Evolutionary conservation across 2,888 invertebrate species (phyloP).

Genomic region (Drosophila diplacantha): DNA sequence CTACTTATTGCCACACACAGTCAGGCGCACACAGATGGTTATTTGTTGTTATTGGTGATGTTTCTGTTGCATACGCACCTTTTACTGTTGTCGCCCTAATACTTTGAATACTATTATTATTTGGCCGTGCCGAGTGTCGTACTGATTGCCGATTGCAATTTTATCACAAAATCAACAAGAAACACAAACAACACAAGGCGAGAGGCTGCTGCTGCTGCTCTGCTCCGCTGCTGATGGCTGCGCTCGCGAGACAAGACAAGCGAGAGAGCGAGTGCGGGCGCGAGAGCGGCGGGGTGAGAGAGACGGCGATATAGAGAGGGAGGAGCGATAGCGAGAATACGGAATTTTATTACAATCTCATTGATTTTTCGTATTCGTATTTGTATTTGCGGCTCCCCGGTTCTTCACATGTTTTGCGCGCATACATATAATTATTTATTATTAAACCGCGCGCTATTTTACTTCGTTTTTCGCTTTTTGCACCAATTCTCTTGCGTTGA

Average conservation of each 20-base stretch:
- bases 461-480: constrained; percentile 55
- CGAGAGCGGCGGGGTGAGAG: constrained; percentile 36
- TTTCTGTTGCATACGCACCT: constrained; percentile 59
- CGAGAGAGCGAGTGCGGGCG: constrained; percentile 31
- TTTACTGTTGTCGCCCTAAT: constrained; percentile 45
- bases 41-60: constrained; percentile 29
- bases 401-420: constrained; percentile 65
- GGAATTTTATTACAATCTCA: constrained; percentile 71
- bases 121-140: constrained; percentile 36
- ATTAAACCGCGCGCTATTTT: constrained; percentile 66
- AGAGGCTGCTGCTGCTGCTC: constrained; percentile 41
- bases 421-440: constrained; percentile 71
- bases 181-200: constrained; percentile 43
- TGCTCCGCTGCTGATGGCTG: constrained; percentile 31
- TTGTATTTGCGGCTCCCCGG: constrained; percentile 55
- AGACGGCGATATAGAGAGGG: constrained; percentile 35
- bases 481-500: constrained; percentile 61
- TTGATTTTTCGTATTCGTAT: constrained; percentile 67
- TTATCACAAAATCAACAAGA: constrained; percentile 72
- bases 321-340: constrained; percentile 63
- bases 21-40: constrained; percentile 30
- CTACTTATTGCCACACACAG: constrained; percentile 44
- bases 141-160: constrained; percentile 70
- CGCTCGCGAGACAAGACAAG: constrained; percentile 35
- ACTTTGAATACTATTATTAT: constrained; percentile 37